A percentile compares a stretch with the other conserved stretches of the same genome.
Evolutionary conservation across 2,113 vertebrate species (phyloP).

Genomic region (Corythaeola cristata): DNA sequence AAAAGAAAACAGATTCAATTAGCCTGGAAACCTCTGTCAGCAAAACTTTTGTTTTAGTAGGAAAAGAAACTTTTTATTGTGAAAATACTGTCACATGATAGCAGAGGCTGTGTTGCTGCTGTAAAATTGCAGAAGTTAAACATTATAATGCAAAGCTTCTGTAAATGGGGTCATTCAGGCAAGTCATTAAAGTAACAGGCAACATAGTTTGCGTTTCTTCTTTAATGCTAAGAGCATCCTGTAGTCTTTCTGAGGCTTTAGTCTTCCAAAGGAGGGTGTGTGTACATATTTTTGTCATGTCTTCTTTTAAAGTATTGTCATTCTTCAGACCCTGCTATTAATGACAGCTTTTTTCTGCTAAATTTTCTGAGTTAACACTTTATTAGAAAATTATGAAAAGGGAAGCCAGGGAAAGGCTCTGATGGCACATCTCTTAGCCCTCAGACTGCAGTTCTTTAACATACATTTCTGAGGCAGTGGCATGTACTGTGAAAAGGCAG

Average conservation of each 20-base stretch:
- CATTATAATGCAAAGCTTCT: not conserved
- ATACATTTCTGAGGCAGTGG: not conserved
- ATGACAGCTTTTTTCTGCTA: not conserved
- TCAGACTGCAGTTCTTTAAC: not conserved
- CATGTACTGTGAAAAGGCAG: not conserved
- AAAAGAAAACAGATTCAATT: not conserved
- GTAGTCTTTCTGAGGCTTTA: not conserved
- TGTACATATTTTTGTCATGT: not conserved
- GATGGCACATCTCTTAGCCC: not conserved
- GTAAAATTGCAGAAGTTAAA: not conserved
- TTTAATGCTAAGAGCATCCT: not conserved
- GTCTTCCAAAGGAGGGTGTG: not conserved
- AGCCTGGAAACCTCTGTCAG: not conserved
- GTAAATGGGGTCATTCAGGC: not conserved
- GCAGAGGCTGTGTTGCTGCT: not conserved
- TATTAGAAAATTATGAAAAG: not conserved
- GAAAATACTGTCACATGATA: not conserved
- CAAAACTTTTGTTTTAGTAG: not conserved
- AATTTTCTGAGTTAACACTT: not conserved
- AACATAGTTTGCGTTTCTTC: not conserved
- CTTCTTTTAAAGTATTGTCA: not conserved
- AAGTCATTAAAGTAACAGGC: not conserved
- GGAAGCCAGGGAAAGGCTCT: not conserved
- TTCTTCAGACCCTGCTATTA: not conserved
- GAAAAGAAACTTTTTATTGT: not conserved